These are phyloP conservation scores for Yponomeuta cagnagella DNA, from an alignment of 2,888 invertebrate genomes.

Conservation along the genomic window DNA sequence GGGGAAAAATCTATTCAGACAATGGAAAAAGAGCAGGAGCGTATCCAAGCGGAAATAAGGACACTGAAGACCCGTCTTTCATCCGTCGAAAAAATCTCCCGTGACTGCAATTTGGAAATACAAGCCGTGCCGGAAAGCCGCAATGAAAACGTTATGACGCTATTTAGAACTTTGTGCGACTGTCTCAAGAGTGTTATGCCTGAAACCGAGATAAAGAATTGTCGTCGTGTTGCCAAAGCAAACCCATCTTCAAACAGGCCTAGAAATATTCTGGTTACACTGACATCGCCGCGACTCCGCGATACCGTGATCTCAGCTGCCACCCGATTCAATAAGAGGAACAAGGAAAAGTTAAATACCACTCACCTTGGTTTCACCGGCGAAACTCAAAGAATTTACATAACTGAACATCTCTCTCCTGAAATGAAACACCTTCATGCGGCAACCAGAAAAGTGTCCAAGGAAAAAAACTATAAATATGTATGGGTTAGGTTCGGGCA, in stretches of 20 bases:
- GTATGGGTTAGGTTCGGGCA: too few relatives aligned
- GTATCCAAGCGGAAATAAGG: background rate
- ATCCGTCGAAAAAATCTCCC: background rate
- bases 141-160: conserved; percentile 2
- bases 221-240: background rate
- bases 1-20: background rate
- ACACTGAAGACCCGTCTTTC: background rate
- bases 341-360: background rate
- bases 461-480: too few relatives aligned
- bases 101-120: conserved; percentile 3
- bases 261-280: background rate
- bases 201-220: background rate
- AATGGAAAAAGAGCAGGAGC: background rate
- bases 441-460: too few relatives aligned
- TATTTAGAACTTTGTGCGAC: background rate
- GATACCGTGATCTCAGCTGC: conserved; percentile 4
- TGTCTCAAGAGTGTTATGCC: background rate
- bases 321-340: background rate
- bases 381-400: background rate
- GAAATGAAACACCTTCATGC: background rate
- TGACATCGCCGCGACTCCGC: background rate
- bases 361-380: background rate
- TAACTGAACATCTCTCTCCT: conserved; percentile 9
- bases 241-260: background rate
- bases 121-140: conserved; percentile 4